Base-by-base conservation (phyloP, 2,113 vertebrate species). In the Solea solea region DNA sequence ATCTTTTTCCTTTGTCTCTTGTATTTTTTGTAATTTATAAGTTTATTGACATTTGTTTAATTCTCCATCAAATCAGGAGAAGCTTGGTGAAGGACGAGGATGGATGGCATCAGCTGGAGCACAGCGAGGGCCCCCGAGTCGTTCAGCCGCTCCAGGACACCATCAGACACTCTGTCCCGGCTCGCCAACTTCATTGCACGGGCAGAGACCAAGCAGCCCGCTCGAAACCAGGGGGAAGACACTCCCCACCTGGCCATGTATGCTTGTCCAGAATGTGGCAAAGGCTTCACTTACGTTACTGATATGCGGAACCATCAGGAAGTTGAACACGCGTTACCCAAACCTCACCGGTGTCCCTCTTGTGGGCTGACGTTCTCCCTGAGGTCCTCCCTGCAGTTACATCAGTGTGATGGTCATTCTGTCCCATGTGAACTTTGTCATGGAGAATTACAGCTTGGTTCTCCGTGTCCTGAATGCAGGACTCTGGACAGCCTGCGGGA, bases 61-160 rank as follows among this genome's bases (percentile, higher is more conserved):
- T 49, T 72, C 7, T 62, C 56, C n/a, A 0, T 39, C 40, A 5
- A 5, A 76, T 61, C 67, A 70, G 74, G 45, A 63, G 61, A 7
- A 14, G 52, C 67, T 60, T 13, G 61, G 53, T 62, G 69, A 25
- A 14, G n/a, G 9, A 8, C 5, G 60, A 87, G 61, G 60, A 94
- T 93, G 93, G 93, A 93, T 78, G 86, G 88, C 27, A 80, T 90
- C 49, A 81, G 83, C 40, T 89, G 88, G 91, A 84, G 78, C 74
- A 27, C 77, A n/a, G 64, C 81, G 0, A 68, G 72, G 51, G 69
- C 70, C 25, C 83, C 68, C 7, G 88, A 89, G 66, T 78, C 84
- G 0, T 88, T 88, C 65, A 72, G 63, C 50, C 79, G 79, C 34
- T 61, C 82, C 10, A 72, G 39, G 14, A 60, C 81, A 0, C 14